Conservation (phyloP, 2,888 invertebrate genomes). For the Eupithecia subfuscata region DNA sequence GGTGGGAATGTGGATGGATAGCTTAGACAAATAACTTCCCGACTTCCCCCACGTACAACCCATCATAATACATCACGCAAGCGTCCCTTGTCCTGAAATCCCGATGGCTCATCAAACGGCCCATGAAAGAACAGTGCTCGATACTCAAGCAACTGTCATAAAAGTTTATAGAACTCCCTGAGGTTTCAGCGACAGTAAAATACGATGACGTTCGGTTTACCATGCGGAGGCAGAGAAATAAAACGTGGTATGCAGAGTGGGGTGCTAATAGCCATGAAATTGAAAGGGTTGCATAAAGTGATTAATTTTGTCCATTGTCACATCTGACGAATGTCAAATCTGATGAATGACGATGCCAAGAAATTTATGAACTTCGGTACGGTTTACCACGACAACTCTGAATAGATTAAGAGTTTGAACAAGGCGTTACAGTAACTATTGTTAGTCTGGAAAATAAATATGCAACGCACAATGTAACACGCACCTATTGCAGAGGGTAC, state of each 20-base stretch:
- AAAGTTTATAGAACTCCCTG: conserved; percentile 34
- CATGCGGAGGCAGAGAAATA: neutral
- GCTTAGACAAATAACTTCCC: neutral
- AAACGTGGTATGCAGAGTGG: neutral
- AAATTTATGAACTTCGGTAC: neutral
- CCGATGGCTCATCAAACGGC: conserved; percentile 21
- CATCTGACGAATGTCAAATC: neutral
- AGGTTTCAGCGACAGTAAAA: conserved; percentile 7
- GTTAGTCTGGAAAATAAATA: no score
- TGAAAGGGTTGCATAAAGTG: neutral
- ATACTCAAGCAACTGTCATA: conserved; percentile 31
- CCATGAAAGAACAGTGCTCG: conserved; percentile 29
- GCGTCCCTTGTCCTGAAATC: neutral
- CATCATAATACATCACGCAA: neutral
- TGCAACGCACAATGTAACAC: no score
- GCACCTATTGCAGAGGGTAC: no score
- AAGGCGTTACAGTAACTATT: neutral
- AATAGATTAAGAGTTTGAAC: neutral
- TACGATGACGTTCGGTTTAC: conserved; percentile 1
- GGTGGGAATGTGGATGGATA: neutral
- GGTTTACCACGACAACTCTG: no score
- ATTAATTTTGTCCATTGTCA: neutral
- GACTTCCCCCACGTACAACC: neutral
- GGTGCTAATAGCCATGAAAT: neutral
- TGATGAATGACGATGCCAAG: neutral